phyloP scores from a whole-genome alignment of 2,113 vertebrate genomes.

The Daboia siamensis region DNA sequence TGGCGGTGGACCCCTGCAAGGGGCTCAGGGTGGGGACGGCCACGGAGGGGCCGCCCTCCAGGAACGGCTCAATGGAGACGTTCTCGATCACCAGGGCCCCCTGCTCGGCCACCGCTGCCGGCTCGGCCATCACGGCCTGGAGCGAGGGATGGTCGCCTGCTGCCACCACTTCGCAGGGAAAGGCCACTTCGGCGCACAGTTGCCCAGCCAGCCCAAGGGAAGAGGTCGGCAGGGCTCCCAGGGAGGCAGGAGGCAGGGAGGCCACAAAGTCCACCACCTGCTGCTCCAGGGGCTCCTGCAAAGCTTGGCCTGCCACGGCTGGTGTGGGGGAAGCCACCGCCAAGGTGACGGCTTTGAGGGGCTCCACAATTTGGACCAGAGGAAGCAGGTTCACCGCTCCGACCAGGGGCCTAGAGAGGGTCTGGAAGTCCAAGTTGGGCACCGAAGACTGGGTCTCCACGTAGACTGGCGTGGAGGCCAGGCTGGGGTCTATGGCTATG shows the following conservation, averaged over 20 bases:
- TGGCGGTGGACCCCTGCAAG: constrained; percentile 9
- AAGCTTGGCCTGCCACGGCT: not conserved
- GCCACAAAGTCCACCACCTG: not conserved
- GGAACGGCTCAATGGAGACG: constrained; percentile 14
- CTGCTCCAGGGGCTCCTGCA: not conserved
- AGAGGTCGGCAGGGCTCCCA: not conserved
- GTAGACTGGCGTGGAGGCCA: constrained; percentile 14
- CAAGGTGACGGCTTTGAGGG: constrained; percentile 30
- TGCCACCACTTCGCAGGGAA: not conserved
- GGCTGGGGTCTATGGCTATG: constrained; percentile 18
- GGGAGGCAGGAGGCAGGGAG: not conserved
- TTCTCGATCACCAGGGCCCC: constrained; percentile 41
- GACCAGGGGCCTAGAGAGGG: constrained; percentile 1
- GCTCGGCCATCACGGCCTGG: not conserved
- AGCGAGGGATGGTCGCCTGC: not conserved
- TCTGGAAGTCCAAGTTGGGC: not conserved
- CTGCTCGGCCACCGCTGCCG: not conserved
- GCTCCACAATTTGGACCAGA: constrained; percentile 37
- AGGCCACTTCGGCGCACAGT: not conserved
- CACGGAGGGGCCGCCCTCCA: constrained; percentile 25
- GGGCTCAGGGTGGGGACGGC: constrained; percentile 11
- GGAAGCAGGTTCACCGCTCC: constrained; percentile 34
- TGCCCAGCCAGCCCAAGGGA: not conserved
- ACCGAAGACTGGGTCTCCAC: constrained; percentile 30
- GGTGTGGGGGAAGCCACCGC: not conserved